Percentiles rank a stretch among this genome's conserved stretches.
Conservation (phyloP, 2,888 invertebrate genomes). For the Cheilosia vernalis region DNA sequence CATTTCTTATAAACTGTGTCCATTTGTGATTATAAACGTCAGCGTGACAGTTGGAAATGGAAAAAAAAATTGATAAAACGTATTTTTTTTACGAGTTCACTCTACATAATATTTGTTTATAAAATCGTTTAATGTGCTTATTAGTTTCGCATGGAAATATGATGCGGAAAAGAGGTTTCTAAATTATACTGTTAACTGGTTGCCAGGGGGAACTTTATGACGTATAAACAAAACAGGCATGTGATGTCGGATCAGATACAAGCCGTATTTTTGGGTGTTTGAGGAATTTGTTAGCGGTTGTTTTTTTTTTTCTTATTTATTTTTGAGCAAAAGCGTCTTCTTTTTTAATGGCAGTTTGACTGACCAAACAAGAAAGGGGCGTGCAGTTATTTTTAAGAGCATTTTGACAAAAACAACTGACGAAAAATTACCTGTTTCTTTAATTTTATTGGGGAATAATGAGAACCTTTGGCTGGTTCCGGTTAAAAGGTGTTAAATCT, state of each 20-base stretch:
- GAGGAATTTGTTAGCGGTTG: background rate
- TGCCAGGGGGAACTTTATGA: background rate
- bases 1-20: background rate
- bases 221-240: background rate
- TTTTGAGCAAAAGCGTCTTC: background rate
- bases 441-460: background rate
- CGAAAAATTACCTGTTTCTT: background rate
- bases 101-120: background rate
- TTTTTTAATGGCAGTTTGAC: background rate
- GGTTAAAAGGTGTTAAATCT: too few species aligned
- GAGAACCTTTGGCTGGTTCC: background rate
- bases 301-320: background rate
- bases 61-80: background rate
- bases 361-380: background rate
- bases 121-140: background rate
- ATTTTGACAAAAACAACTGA: background rate
- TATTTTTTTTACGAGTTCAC: background rate
- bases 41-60: background rate
- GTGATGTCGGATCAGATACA: background rate
- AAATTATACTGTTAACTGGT: conserved; percentile 6
- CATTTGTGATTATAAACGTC: background rate
- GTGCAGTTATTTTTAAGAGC: background rate
- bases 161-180: background rate
- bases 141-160: background rate
- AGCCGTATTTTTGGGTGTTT: background rate